Conservation (phyloP, 2,888 invertebrate genomes). For the Nemoura dubitans region DNA sequence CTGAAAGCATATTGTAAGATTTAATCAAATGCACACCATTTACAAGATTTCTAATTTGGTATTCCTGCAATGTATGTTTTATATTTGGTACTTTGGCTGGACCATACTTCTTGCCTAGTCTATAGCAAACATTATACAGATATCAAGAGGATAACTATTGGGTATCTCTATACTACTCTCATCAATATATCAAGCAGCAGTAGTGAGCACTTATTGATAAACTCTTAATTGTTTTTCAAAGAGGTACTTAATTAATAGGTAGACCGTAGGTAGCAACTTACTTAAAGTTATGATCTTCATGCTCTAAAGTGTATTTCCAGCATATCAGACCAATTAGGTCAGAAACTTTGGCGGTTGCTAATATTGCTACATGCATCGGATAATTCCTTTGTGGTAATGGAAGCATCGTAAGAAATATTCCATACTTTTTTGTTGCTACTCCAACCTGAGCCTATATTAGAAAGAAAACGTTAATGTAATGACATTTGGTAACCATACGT, state of each 20-base stretch:
- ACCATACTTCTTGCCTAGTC: too few relatives aligned
- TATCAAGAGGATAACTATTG: too few relatives aligned
- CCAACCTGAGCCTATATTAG: slow-evolving; percentile 70
- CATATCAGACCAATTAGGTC: slow-evolving; percentile 94
- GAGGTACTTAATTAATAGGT: not conserved
- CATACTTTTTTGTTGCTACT: slow-evolving; percentile 82
- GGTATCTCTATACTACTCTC: too few relatives aligned
- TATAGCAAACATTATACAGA: too few relatives aligned
- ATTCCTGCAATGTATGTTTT: not conserved
- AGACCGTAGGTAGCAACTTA: slow-evolving; percentile 52
- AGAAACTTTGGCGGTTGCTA: slow-evolving; percentile 84
- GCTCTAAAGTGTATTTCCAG: slow-evolving; percentile 73
- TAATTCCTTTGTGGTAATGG: slow-evolving; percentile 82
- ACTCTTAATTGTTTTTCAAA: not conserved
- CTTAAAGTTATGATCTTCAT: slow-evolving; percentile 61
- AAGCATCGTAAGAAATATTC: slow-evolving; percentile 90
- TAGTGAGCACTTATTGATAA: too few relatives aligned
- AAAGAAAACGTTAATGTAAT: slow-evolving; percentile 28
- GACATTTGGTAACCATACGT: not conserved
- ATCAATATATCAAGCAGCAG: too few relatives aligned
- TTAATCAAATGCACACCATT: too few relatives aligned
- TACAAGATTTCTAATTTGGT: not conserved
- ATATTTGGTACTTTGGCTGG: not conserved
- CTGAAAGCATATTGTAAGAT: slow-evolving; percentile 32
- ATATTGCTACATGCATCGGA: slow-evolving; percentile 83